Conservation (phyloP, 2,113 vertebrate genomes). For the Neogobius melanostomus region DNA sequence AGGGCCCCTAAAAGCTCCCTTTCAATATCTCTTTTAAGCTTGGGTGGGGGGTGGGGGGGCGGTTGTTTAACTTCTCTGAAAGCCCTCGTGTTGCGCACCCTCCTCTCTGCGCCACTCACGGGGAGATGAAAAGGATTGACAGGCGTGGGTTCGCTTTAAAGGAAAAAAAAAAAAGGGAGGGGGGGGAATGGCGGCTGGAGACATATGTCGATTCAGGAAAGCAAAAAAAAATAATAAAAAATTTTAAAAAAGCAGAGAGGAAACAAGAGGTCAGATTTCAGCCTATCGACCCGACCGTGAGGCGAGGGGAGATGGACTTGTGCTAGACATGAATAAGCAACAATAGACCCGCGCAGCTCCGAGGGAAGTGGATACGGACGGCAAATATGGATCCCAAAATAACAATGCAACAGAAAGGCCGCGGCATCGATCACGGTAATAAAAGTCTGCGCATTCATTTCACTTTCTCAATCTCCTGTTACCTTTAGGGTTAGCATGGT, state of each 20-base stretch:
- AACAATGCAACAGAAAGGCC: constrained; percentile 40
- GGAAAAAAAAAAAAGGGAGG: too few relatives aligned
- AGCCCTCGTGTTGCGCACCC: not conserved
- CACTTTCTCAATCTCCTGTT: not conserved
- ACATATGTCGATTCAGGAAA: not conserved
- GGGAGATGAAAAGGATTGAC: constrained; percentile 3
- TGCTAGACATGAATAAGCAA: constrained; percentile 8
- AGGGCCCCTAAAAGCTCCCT: constrained; percentile 4
- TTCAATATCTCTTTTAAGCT: constrained; percentile 9
- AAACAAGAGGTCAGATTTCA: constrained; percentile 10
- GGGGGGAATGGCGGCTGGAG: not conserved
- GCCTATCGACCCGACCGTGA: not conserved
- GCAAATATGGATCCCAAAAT: not conserved
- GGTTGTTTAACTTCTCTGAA: constrained; percentile 1
- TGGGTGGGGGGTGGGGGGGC: too few relatives aligned
- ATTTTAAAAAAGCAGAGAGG: constrained; percentile 3
- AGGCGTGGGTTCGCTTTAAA: not conserved
- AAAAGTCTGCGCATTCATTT: not conserved
- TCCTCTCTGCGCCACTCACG: not conserved
- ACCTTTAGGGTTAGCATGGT: not conserved
- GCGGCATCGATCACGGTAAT: not conserved
- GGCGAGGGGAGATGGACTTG: not conserved
- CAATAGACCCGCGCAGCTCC: not conserved
- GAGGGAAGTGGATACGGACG: not conserved
- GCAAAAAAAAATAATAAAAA: not conserved